A percentile compares a stretch with the other conserved stretches of the same genome.
These are phyloP conservation scores for Neoniphon sammara DNA, from an alignment of 2,797 vertebrate species.

Conservation along the genomic window DNA sequence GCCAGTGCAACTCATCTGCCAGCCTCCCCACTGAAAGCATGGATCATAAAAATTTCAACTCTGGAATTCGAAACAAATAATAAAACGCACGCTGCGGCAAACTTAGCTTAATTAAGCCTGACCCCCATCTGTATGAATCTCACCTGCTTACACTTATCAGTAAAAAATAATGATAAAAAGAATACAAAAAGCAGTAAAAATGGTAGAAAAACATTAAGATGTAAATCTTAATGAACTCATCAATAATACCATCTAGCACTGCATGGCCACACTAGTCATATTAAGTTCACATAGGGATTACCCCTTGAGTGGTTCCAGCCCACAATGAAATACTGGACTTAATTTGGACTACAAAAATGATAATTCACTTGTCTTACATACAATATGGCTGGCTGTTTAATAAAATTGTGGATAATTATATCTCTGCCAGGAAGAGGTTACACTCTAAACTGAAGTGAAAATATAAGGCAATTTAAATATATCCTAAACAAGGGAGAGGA, in stretches of 20 bases:
- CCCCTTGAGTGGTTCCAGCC: constrained; percentile 79
- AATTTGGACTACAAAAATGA: constrained; percentile 60
- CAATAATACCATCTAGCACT: constrained; percentile 61
- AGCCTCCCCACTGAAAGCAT: constrained; percentile 52
- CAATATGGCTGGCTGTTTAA: constrained; percentile 62
- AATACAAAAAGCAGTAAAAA: constrained; percentile 80
- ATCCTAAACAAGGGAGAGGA: constrained; percentile 28
- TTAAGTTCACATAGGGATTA: constrained; percentile 56
- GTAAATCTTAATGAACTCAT: constrained; percentile 70
- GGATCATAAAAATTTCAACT: constrained; percentile 48
- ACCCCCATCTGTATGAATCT: constrained; percentile 50
- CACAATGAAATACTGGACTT: constrained; percentile 81
- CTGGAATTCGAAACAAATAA: constrained; percentile 23
- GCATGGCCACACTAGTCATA: constrained; percentile 57
- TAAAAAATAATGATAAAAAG: constrained; percentile 75
- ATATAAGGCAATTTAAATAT: constrained; percentile 66
- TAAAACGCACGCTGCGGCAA: constrained; percentile 42
- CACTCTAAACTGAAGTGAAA: constrained; percentile 58
- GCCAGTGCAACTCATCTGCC: constrained; percentile 66
- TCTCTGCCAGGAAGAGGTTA: constrained; percentile 59
- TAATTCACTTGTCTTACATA: constrained; percentile 62
- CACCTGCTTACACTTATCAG: constrained; percentile 56
- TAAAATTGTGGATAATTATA: constrained; percentile 51
- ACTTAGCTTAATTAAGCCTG: constrained; percentile 62
- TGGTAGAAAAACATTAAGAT: constrained; percentile 78